These are phyloP conservation scores for Halisarca cf. caerulea DNA, from an alignment of 37 sponge, comb jelly and placozoan genomes.

Conservation along the genomic window DNA sequence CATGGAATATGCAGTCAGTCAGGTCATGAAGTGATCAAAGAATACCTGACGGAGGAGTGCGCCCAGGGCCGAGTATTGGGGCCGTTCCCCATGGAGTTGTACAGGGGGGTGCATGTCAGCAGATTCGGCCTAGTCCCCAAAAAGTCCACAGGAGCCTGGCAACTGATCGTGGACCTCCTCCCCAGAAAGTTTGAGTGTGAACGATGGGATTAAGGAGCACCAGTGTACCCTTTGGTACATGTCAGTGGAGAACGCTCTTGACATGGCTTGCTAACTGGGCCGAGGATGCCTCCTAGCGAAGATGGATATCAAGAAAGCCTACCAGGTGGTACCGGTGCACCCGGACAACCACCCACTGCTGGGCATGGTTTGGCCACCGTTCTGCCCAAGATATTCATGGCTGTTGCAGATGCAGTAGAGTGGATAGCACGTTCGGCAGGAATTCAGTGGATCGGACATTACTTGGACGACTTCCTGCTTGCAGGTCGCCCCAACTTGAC, in stretches of 20 bases:
- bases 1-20: slow-evolving; percentile 22
- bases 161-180: slow-evolving; percentile 45
- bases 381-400: background rate
- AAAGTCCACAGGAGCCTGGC: slow-evolving; percentile 23
- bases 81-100: background rate
- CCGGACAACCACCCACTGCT: slow-evolving; percentile 31
- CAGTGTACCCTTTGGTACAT: slow-evolving; percentile 15
- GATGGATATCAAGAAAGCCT: slow-evolving; percentile 23
- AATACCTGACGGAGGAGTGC: slow-evolving; percentile 5
- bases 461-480: background rate
- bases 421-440: background rate
- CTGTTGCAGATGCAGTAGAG: background rate
- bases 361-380: slow-evolving; percentile 5
- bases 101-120: background rate
- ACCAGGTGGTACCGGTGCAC: slow-evolving; percentile 36
- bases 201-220: slow-evolving; percentile 22
- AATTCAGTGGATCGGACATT: background rate
- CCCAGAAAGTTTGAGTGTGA: slow-evolving; percentile 27
- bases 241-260: background rate
- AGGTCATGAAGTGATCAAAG: background rate
- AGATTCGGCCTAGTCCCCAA: slow-evolving; percentile 41
- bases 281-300: slow-evolving; percentile 22
- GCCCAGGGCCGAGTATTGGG: background rate
- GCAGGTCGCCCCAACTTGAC: background rate
- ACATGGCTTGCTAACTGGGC: background rate